Evolutionary conservation across 2,888 invertebrate genomes (phyloP), one percentile per base, ranked within the genome.

Genomic region (Chaetogeoica ovagalla): DNA sequence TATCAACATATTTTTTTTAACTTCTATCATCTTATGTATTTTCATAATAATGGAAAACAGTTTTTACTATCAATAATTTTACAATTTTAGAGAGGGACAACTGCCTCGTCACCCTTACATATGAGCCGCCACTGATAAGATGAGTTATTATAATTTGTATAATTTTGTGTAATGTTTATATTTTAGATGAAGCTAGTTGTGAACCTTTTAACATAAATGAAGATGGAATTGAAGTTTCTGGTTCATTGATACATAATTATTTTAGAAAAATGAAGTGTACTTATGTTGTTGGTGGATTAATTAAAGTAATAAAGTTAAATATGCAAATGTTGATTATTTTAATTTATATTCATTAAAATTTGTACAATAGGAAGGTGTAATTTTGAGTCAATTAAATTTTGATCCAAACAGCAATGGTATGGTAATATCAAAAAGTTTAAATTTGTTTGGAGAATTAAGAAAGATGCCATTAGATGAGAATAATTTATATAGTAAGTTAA

Each of bases 201-300:
- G 89, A 90, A 85, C 86, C 87, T 62, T 91, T 90, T 84, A 86
- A 87, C 2, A 85, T 86, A 83, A 83, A 84, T 55, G 84, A 86
- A 65, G 86, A 86, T 65, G 87, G 91, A 83, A 72, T 66, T 30
- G 82, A 82, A 52, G 82, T 83, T 43, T 83, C 83, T 77, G 88
- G 89, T 19, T 86, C 87, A 13, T 83, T 86, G 21, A 86, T 90
- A 48, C 86, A 91, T 84, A 92, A 93, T 85, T 90, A 88, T 83
- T 89, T 93, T 62, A 87, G 87, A 59, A 91, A 91, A 72, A 90
- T 90, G 85, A 88, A 89, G 0, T 92, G 92, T 85, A 90, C 91
- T 3, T 93, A 91, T 84, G 89, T 90, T 4, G 87, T 91, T 83
- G 89, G 90, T 21, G 86, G 87, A 39, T 79, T 73, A 62, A 71